These are phyloP conservation scores for Xylota segnis DNA, from an alignment of 2,888 invertebrate species.

Conservation along the genomic window DNA sequence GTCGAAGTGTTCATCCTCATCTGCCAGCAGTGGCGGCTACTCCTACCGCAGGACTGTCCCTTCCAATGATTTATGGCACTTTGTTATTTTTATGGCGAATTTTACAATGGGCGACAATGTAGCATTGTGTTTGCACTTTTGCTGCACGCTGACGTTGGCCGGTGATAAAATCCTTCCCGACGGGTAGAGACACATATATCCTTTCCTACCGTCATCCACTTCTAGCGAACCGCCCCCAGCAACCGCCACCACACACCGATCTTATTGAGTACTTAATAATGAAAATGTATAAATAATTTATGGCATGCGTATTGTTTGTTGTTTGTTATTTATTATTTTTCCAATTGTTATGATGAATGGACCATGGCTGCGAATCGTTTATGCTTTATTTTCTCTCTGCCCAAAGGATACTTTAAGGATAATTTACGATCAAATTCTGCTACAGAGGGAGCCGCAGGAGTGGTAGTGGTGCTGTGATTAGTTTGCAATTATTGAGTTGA, in stretches of 20 bases:
- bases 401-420: constrained; percentile 40
- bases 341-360: constrained; percentile 62
- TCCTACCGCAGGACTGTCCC: constrained; percentile 27
- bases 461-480: constrained; percentile 42
- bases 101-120: constrained; percentile 61
- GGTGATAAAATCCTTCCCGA: constrained; percentile 34
- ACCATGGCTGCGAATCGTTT: constrained; percentile 7
- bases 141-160: constrained; percentile 7
- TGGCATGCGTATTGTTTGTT: constrained; percentile 59
- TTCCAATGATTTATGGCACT: constrained; percentile 46
- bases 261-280: constrained; percentile 63
- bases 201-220: constrained; percentile 3
- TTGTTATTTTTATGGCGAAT: constrained; percentile 51
- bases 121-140: constrained; percentile 56
- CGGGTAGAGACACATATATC: neutral
- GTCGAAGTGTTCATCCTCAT: constrained; percentile 12
- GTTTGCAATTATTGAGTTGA: constrained; percentile 47
- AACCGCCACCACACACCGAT: constrained; percentile 12
- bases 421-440: constrained; percentile 48
- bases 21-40: constrained; percentile 14
- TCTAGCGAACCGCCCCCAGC: neutral
- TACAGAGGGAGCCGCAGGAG: constrained; percentile 15
- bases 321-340: constrained; percentile 58
- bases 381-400: constrained; percentile 16
- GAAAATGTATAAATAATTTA: constrained; percentile 62